phyloP scores from a whole-genome alignment of 2,888 invertebrate species.

The Sepioteuthis lessoniana region DNA sequence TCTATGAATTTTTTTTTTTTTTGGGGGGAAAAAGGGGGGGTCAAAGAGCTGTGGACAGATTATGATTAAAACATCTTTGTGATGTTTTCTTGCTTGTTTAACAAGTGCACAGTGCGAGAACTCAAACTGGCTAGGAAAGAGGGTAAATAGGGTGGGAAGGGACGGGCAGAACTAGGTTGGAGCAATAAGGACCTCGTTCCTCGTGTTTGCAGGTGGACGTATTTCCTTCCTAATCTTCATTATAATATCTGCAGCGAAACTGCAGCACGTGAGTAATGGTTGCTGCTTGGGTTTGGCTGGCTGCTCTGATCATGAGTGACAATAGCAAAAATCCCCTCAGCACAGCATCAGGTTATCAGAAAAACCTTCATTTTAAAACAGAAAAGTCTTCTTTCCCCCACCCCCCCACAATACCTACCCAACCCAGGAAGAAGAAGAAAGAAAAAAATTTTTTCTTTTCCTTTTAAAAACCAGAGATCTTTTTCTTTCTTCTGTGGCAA shows the following conservation, averaged over 20 bases:
- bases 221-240: background rate
- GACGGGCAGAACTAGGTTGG: background rate
- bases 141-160: background rate
- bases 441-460: no score
- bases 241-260: background rate
- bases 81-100: background rate
- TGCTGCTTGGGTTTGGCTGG: no score
- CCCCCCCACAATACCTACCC: background rate
- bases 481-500: no score
- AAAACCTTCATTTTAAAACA: conserved; percentile 10
- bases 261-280: no score
- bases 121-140: background rate
- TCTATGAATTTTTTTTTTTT: background rate
- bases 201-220: background rate
- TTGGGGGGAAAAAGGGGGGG: no score
- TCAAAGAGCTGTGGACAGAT: conserved; percentile 33
- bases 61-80: background rate
- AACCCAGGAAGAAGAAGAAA: background rate
- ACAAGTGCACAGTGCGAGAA: conserved; percentile 21
- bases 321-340: background rate
- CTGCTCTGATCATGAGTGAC: background rate
- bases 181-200: background rate
- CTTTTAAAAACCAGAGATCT: background rate
- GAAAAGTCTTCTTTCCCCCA: background rate
- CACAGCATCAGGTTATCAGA: background rate